A percentile compares a stretch with the other conserved stretches of the same genome.
These are phyloP conservation scores for Bugula neritina DNA, from an alignment of 2,888 invertebrate species.

Conservation along the genomic window DNA sequence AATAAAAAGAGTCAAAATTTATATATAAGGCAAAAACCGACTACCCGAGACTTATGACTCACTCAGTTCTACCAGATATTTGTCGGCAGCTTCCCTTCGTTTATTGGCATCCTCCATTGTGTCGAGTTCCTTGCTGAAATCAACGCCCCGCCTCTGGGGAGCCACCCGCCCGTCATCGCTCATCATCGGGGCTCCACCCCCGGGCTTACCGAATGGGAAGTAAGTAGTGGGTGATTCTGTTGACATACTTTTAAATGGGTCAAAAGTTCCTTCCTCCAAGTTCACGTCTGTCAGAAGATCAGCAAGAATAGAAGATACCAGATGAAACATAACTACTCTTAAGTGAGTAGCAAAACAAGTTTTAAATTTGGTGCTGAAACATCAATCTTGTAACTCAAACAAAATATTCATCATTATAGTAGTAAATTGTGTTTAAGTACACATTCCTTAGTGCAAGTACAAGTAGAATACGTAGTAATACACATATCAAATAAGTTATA, in stretches of 20 bases:
- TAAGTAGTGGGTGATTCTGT: constrained; percentile 1
- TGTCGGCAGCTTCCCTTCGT: constrained; percentile 13
- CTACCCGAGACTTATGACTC: neutral
- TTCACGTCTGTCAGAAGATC: neutral
- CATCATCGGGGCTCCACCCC: constrained; percentile 38
- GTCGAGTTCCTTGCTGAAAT: constrained; percentile 10
- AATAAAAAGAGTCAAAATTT: too few relatives aligned
- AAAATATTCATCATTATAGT: too few relatives aligned
- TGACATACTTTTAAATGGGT: constrained; percentile 22
- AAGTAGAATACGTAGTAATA: too few relatives aligned
- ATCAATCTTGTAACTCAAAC: too few relatives aligned
- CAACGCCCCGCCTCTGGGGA: constrained; percentile 15
- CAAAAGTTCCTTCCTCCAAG: constrained; percentile 5
- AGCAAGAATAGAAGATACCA: too few relatives aligned
- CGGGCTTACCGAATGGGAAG: constrained; percentile 29
- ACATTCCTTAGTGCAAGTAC: too few relatives aligned
- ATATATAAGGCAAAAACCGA: too few relatives aligned
- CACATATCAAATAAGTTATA: too few relatives aligned
- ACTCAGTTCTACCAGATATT: constrained; percentile 24
- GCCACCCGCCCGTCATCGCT: constrained; percentile 33
- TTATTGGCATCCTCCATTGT: neutral
- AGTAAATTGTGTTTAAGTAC: too few relatives aligned
- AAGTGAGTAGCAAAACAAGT: too few relatives aligned
- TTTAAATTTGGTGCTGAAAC: too few relatives aligned
- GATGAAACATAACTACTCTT: too few relatives aligned